These are phyloP conservation scores for Beris chalybata DNA, from an alignment of 2,888 invertebrate species.

Conservation along the genomic window DNA sequence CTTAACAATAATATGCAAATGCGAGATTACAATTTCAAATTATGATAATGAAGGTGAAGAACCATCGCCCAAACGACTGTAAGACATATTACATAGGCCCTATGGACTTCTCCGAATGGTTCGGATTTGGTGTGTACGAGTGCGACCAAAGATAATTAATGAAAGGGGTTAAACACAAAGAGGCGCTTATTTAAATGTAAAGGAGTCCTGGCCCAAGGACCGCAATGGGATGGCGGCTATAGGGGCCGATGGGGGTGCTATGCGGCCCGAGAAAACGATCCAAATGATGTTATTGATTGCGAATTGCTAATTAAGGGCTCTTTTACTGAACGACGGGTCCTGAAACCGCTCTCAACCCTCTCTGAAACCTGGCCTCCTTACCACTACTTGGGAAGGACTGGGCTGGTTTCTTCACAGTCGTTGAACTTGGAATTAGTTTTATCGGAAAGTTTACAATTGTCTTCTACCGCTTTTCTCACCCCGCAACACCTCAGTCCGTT, in stretches of 20 bases:
- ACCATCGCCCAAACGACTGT: constrained; percentile 11
- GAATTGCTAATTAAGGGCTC: constrained; percentile 40
- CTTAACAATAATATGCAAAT: constrained; percentile 37
- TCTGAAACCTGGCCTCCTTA: neutral
- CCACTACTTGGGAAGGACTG: constrained; percentile 1
- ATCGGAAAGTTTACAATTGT: constrained; percentile 32
- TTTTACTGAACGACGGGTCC: constrained; percentile 2
- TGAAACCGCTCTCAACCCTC: neutral
- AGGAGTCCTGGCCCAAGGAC: constrained; percentile 27
- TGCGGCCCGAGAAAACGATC: constrained; percentile 36
- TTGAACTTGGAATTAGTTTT: constrained; percentile 40
- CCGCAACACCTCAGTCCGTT: too few species aligned
- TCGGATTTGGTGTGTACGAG: constrained; percentile 25
- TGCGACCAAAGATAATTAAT: constrained; percentile 33
- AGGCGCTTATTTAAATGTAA: constrained; percentile 35
- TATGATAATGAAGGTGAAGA: constrained; percentile 35
- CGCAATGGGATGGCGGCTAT: neutral
- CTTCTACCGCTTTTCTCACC: neutral
- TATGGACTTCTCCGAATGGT: constrained; percentile 15
- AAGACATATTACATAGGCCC: constrained; percentile 27
- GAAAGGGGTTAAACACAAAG: constrained; percentile 36
- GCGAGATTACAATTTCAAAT: constrained; percentile 36
- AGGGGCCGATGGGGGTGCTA: neutral
- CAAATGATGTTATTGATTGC: constrained; percentile 41
- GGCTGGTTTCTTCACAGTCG: constrained; percentile 37